Base-by-base conservation (phyloP, 2,888 invertebrate species). In the Machimus rusticus region DNA sequence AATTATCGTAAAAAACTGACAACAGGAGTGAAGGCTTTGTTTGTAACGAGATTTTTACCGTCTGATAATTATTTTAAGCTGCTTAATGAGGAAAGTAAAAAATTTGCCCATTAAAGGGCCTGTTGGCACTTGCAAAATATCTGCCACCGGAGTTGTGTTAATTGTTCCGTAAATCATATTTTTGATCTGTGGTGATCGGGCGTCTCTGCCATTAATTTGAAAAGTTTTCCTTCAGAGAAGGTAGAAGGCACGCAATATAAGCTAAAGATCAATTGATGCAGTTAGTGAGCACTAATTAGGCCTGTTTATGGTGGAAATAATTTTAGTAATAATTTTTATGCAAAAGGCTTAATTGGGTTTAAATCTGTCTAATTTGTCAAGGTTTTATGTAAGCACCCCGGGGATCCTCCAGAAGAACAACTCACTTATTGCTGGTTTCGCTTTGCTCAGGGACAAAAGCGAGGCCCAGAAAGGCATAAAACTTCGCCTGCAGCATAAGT, bases 341-440 rank as follows among this genome's bases (percentile, higher is more conserved):
- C 16, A 28, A 28, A 12, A 28, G 23, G n/a, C n/a, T 78, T 79
- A 79, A 79, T 79, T 79, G 79, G 79, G 31, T n/a, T 79, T 79
- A 28, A 79, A 34, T 23, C 51, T 66, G 82, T 51, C 57, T 82
- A 82, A 82, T 82, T 82, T 82, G 82, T 82, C 82, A 82, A 37
- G 57, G 16, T n/a, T 82, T 82, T 82, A 82, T 82, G 57, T 46
- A 5, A 19, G 19, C 82, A 31, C 82, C 19, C n/a, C 19, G 37
- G 82, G 37, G 37, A 37, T 37, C 57, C 34, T 51, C 51, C 31
- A 5, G 37, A 19, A 34, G 34, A 66, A 82, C 82, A 82, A 37
- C 82, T 82, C 28, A 82, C 57, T 82, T 82, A 82, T 55, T 55
- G 46, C 57, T 16, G 51, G n/a, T 57, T 34, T 66, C 23, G 19